Evolutionary conservation across 1,140 invertebrate species (phyloP).

Genomic region (Nebria ingens): DNA sequence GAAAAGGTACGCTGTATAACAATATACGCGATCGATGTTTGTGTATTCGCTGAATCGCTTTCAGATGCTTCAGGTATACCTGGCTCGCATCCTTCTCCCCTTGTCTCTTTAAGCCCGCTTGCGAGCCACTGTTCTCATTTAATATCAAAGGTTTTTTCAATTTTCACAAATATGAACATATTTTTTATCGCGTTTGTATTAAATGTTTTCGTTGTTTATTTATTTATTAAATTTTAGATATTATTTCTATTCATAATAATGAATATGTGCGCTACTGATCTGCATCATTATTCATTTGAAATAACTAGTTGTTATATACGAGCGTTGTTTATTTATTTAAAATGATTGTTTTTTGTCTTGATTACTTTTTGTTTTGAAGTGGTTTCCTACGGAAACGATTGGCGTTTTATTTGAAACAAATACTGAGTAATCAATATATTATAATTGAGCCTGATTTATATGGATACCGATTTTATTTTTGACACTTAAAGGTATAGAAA

Average conservation of each 20-base stretch:
- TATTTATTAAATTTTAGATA: not conserved
- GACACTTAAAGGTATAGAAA: too few relatives aligned
- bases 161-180: too few relatives aligned
- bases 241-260: too few relatives aligned
- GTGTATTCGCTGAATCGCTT: not conserved
- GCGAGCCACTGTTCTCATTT: too few relatives aligned
- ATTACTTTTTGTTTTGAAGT: not conserved
- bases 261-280: not conserved
- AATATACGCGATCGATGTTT: not conserved
- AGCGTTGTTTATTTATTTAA: not conserved
- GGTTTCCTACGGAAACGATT: not conserved
- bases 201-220: not conserved
- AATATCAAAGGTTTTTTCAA: too few relatives aligned
- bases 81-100: not conserved
- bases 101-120: too few relatives aligned
- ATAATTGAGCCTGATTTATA: too few relatives aligned
- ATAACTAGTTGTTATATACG: not conserved
- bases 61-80: not conserved
- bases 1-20: not conserved
- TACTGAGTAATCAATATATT: too few relatives aligned
- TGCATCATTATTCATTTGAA: not conserved
- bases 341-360: not conserved
- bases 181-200: too few relatives aligned
- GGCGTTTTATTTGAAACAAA: too few relatives aligned
- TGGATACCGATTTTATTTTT: too few relatives aligned